A percentile compares a stretch with the other conserved stretches of the same genome.
Evolutionary conservation across 2,113 vertebrate genomes (phyloP).

Genomic region (Catagonus wagneri): DNA sequence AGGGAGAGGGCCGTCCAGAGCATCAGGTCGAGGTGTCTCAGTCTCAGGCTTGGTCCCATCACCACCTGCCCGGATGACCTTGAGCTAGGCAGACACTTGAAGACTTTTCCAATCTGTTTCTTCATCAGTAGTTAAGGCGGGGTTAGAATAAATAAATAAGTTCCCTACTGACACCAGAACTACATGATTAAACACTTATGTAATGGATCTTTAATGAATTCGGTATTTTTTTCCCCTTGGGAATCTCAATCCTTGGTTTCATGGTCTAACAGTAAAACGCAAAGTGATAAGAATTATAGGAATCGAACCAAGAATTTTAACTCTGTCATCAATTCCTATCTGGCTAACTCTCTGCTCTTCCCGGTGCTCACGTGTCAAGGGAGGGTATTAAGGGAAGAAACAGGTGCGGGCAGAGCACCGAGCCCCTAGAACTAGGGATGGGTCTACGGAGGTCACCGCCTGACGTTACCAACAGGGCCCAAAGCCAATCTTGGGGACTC

Average conservation of each 20-base stretch:
- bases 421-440: not conserved
- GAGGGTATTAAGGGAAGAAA: not conserved
- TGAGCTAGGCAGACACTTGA: not conserved
- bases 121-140: not conserved
- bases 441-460: too few relatives aligned
- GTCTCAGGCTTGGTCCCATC: not conserved
- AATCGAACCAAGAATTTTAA: slow-evolving; percentile 25
- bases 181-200: slow-evolving; percentile 32
- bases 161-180: slow-evolving; percentile 39
- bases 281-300: not conserved
- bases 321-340: not conserved
- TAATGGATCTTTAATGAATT: slow-evolving; percentile 17
- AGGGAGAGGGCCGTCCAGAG: not conserved
- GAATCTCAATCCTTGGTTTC: not conserved
- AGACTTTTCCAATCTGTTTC: not conserved
- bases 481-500: not conserved
- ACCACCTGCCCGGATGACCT: not conserved
- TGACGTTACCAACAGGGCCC: not conserved
- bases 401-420: not conserved
- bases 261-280: not conserved
- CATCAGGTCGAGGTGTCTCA: not conserved
- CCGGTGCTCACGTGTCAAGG: fast-evolving
- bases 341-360: not conserved
- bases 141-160: not conserved
- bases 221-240: not conserved